phyloP scores from a whole-genome alignment of 37 sponge, comb jelly and placozoan genomes.

The Dysidea cf. avara region DNA sequence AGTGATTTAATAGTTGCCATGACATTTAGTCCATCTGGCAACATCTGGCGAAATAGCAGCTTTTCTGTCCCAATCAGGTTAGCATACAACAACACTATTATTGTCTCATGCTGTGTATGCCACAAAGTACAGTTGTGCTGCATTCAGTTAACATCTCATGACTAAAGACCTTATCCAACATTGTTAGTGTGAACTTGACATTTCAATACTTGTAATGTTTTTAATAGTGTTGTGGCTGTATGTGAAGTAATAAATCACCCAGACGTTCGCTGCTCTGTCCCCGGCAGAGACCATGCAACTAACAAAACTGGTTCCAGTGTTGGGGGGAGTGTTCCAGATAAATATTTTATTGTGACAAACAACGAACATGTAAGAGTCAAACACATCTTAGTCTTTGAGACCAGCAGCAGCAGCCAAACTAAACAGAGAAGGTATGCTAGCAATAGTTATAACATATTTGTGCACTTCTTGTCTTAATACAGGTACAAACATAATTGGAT shows the following conservation, averaged over 20 bases:
- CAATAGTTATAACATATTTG: no score
- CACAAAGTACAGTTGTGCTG: no score
- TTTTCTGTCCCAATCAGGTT: slow-evolving; percentile 26
- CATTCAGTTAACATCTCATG: no score
- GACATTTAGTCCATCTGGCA: slow-evolving; percentile 75
- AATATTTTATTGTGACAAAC: slow-evolving; percentile 75
- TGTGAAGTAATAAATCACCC: slow-evolving; percentile 84
- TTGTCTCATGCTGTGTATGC: no score
- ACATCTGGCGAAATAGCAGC: slow-evolving; percentile 48
- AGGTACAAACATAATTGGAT: no score
- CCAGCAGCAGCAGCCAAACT: neutral
- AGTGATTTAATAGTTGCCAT: slow-evolving; percentile 76
- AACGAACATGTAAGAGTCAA: slow-evolving; percentile 61
- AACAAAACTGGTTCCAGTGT: neutral
- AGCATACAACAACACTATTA: no score
- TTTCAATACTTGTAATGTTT: no score
- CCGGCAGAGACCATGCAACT: slow-evolving; percentile 14
- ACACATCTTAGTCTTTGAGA: slow-evolving; percentile 63
- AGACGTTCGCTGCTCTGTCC: slow-evolving; percentile 29
- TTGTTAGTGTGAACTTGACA: no score
- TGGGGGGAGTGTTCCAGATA: slow-evolving; percentile 57
- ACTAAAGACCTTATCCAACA: no score
- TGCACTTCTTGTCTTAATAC: no score
- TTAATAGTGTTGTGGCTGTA: slow-evolving; percentile 74
- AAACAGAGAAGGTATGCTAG: no score